Conservation (phyloP, 2,888 invertebrate genomes). For the Drosophila maculinotata region DNA sequence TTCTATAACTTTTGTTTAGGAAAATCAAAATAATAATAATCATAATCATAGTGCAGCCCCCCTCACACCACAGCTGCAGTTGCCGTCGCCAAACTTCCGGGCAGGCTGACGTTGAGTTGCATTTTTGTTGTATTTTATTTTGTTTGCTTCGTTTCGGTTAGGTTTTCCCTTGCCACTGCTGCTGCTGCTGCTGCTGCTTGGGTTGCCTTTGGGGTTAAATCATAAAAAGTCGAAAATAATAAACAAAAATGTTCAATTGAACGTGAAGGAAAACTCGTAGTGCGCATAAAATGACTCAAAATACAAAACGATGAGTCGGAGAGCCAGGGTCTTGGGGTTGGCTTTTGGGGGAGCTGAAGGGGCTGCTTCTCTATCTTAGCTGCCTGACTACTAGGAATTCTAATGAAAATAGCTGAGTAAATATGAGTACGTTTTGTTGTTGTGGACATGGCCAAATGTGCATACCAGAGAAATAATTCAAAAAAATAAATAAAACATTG, state of each 20-base stretch:
- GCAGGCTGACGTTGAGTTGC: conserved; percentile 42
- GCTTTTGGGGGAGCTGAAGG: conserved; percentile 1
- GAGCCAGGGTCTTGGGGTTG: conserved; percentile 6
- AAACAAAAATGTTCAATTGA: conserved; percentile 79
- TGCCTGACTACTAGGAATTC: conserved; percentile 53
- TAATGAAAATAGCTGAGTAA: conserved; percentile 66
- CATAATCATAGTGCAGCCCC: conserved; percentile 27
- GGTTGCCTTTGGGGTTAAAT: conserved; percentile 79
- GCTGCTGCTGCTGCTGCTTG: conserved; percentile 18
- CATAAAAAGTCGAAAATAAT: conserved; percentile 79
- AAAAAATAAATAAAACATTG: conserved; percentile 46
- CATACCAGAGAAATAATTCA: conserved; percentile 43
- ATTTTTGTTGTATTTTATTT: conserved; percentile 15
- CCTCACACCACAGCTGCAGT: conserved; percentile 3
- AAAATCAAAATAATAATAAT: conserved; percentile 47
- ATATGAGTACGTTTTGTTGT: conserved; percentile 31
- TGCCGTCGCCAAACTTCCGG: conserved; percentile 75
- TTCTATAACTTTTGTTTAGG: conserved; percentile 37
- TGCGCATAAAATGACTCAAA: conserved; percentile 70
- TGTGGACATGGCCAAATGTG: conserved; percentile 31
- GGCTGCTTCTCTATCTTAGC: conserved; percentile 17
- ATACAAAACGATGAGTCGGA: conserved; percentile 14
- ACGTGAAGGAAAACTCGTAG: conserved; percentile 78
- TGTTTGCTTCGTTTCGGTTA: conserved; percentile 11
- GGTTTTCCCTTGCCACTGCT: no score